A percentile compares a stretch with the other conserved stretches of the same genome.
Evolutionary conservation across 1,140 invertebrate species (phyloP).

Genomic region (Drosophila punjabiensis): DNA sequence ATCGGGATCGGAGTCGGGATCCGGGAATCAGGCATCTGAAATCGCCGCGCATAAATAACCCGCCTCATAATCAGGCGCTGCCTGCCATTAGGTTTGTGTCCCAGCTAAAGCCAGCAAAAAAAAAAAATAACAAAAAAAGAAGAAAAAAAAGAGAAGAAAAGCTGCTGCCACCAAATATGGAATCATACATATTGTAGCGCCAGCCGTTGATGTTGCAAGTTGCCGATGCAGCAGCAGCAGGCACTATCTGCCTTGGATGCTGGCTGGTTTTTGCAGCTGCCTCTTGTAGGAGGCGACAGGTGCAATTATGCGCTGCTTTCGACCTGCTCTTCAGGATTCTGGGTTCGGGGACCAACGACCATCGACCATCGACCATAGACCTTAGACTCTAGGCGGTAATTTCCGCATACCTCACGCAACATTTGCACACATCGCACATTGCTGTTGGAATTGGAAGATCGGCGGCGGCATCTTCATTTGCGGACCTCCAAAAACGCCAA

Average conservation of each 20-base stretch:
- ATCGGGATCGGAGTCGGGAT: neutral
- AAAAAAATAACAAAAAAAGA: neutral
- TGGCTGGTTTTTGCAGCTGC: constrained; percentile 48
- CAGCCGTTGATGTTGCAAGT: constrained; percentile 41
- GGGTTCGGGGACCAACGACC: neutral
- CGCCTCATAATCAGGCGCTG: constrained; percentile 65
- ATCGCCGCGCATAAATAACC: constrained; percentile 63
- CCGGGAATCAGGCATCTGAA: constrained; percentile 25
- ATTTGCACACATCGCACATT: constrained; percentile 42
- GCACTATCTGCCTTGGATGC: neutral
- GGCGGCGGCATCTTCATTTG: constrained; percentile 16
- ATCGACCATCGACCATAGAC: neutral
- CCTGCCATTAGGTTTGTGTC: constrained; percentile 63
- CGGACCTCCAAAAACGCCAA: neutral
- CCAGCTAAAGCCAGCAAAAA: constrained; percentile 21
- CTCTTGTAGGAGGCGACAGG: constrained; percentile 75
- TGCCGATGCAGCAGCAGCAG: neutral
- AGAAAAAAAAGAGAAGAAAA: constrained; percentile 17
- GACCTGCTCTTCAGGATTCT: neutral
- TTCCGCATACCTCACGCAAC: constrained; percentile 68
- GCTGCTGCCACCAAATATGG: constrained; percentile 65
- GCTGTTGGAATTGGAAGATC: constrained; percentile 12
- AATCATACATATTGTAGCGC: constrained; percentile 56
- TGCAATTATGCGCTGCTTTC: constrained; percentile 65
- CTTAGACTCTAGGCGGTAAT: constrained; percentile 48